These are phyloP conservation scores for Drosophila saltans DNA, from an alignment of 1,140 invertebrate genomes.

Conservation along the genomic window DNA sequence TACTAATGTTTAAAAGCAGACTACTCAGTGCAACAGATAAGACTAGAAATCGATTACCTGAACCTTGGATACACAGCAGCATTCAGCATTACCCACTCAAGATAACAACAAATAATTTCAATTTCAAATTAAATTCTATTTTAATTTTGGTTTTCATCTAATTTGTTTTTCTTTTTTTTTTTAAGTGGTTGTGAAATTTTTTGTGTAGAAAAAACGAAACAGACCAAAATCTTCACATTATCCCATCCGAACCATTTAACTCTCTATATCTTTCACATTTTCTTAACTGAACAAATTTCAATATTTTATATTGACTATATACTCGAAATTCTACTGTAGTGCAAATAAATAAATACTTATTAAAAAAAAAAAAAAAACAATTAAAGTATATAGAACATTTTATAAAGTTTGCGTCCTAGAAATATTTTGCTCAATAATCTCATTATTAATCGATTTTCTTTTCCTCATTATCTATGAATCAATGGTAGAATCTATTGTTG, in stretches of 20 bases:
- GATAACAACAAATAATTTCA: not conserved
- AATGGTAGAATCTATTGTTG: not conserved
- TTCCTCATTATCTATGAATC: not conserved
- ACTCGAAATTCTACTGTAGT: constrained; percentile 1
- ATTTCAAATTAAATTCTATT: constrained; percentile 51
- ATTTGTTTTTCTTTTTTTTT: not conserved
- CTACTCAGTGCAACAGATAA: constrained; percentile 81
- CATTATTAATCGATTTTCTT: not conserved
- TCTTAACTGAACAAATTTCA: not conserved
- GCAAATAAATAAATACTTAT: constrained; percentile 6
- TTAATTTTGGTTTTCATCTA: constrained; percentile 12
- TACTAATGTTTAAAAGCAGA: constrained; percentile 55
- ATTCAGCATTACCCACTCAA: constrained; percentile 60
- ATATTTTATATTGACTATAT: constrained; percentile 1
- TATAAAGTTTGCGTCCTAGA: constrained; percentile 5
- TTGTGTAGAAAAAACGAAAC: not conserved
- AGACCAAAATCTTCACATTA: constrained; percentile 3
- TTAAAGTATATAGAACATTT: constrained; percentile 15
- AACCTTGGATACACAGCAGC: constrained; percentile 77
- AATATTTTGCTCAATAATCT: constrained; percentile 7
- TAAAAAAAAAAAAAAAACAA: constrained; percentile 14
- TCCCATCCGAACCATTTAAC: not conserved
- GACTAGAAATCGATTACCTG: constrained; percentile 82
- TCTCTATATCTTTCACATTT: not conserved
- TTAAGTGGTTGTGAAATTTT: constrained; percentile 8